phyloP scores from a whole-genome alignment of 92 coral and sea anemone species.

The Actinostola sp. region DNA sequence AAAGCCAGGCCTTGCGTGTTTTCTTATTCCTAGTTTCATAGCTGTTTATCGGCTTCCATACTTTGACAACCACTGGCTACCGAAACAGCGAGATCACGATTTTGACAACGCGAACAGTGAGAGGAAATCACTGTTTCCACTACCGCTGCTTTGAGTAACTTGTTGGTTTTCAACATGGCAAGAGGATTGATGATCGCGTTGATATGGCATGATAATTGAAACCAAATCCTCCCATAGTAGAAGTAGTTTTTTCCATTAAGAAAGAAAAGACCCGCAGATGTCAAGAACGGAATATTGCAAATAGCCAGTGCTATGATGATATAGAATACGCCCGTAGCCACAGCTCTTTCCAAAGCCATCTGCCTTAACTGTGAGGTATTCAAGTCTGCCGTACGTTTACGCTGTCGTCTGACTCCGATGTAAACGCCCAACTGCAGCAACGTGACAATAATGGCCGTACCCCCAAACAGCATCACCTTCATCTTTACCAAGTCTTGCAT shows the following conservation, averaged over 20 bases:
- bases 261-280: background rate
- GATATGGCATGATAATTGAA: background rate
- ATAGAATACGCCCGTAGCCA: conserved; percentile 10
- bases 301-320: conserved; percentile 8
- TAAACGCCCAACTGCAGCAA: conserved; percentile 11
- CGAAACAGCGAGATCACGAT: no score
- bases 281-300: conserved; percentile 11
- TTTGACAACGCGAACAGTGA: no score
- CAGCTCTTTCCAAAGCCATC: background rate
- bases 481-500: background rate
- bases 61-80: no score
- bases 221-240: background rate
- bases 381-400: conserved; percentile 1
- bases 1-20: no score
- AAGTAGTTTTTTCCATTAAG: conserved; percentile 14
- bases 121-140: no score
- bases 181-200: conserved; percentile 16
- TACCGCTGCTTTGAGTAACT: background rate
- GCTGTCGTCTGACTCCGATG: conserved; percentile 6
- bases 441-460: background rate
- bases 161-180: conserved; percentile 8
- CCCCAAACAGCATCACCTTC: conserved; percentile 12
- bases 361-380: background rate
- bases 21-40: no score
- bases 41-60: no score